Base-by-base conservation (phyloP, 2,113 vertebrate species). In the Brienomyrus brachyistius region DNA sequence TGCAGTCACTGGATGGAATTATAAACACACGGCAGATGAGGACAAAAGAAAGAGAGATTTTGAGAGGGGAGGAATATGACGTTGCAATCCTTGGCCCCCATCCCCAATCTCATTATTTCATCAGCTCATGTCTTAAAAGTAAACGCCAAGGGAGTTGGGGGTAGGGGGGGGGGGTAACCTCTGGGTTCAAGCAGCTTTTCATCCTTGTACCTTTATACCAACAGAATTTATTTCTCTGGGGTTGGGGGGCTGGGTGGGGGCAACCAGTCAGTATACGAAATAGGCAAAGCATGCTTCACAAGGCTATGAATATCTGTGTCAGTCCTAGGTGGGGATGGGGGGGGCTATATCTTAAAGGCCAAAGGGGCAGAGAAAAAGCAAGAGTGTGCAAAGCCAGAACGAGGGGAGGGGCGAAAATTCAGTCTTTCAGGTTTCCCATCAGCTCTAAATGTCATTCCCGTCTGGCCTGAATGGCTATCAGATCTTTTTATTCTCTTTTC, bases 381-480 rank as follows among this genome's bases (percentile, higher is more conserved):
- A 80, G 88, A 45, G 45, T 21, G 50, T 0, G 27, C 15, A 84
- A 62, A 86, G 59, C 8, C 13, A 27, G 59, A 90, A 50, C 43
- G 21, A 43, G 19, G 3, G 59, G 47, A 31, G 84, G 1, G 43
- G 51, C 2, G 70, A 77, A 77, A 87, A 87, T 80, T 80, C 50
- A 87, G 35, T 27, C 66, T 80, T 47, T 90, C 89, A 88, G 62
- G 48, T 87, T 87, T 80, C 70, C 85, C 87, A 87, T 90, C 89
- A 87, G 66, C 86, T 90, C 86, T 74, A 87, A 90, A 90, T 90
- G 89, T 87, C 84, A 90, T 77, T 87, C 51, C 84, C 70, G 35
- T 87, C 84, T 51, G 66, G 85, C 89, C 84, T 48, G 19, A 45
- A 27, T 23, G 59, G 45, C 40, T 74, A 85, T 86, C 80, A 52